Evolutionary conservation across 2,113 vertebrate genomes (phyloP).

Genomic region (Pipa parva): DNA sequence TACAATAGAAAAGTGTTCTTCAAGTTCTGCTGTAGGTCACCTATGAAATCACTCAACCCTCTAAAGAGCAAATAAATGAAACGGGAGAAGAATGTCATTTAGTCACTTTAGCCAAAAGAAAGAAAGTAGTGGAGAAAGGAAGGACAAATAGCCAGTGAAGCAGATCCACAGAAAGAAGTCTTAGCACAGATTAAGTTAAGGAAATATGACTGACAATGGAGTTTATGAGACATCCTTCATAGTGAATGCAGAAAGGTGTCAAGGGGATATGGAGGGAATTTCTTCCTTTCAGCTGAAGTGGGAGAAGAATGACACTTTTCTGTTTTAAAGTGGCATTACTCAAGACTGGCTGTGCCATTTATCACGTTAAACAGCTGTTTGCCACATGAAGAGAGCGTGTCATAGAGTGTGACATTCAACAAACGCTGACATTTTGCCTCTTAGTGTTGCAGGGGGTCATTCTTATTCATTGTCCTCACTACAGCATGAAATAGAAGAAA

Average conservation of each 20-base stretch:
- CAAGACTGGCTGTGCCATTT: conserved; percentile 12
- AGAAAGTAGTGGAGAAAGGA: no score
- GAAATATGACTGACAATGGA: background rate
- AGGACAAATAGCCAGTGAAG: background rate
- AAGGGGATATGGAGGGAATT: background rate
- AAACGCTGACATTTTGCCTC: conserved; percentile 23
- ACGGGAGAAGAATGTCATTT: no score
- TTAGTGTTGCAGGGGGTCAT: conserved; percentile 12
- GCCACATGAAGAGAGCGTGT: conserved; percentile 27
- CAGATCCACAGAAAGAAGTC: background rate
- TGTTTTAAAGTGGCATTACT: conserved; percentile 10
- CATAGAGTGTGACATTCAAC: conserved; percentile 22
- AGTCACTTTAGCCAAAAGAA: no score
- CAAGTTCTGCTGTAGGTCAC: no score
- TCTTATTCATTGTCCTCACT: conserved; percentile 6
- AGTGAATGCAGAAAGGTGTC: background rate
- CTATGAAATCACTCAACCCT: no score
- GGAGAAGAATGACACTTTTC: conserved; percentile 18
- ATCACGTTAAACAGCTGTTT: conserved; percentile 39
- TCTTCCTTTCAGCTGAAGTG: background rate
- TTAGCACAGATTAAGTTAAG: background rate
- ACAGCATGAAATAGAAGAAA: conserved; percentile 9
- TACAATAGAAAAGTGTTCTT: no score
- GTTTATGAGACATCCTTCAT: background rate
- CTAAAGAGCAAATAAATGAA: no score